Evolutionary conservation across 1,140 invertebrate genomes (phyloP), one percentile per base, ranked within the genome.

Genomic region (Macrobrachium rosenbergii): DNA sequence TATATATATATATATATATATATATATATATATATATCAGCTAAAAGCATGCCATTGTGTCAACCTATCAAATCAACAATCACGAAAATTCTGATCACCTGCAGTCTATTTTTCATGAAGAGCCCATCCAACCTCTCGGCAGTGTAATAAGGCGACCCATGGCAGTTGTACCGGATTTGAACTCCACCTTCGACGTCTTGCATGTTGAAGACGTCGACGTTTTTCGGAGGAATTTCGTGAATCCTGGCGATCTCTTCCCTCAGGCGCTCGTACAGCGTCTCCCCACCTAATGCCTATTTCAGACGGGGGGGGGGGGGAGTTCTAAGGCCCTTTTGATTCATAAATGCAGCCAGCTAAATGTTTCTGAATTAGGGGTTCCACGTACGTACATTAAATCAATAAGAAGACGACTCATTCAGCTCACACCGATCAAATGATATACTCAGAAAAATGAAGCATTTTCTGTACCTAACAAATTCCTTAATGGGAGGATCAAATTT

Each of bases 121-220:
- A 98, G 95, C n/a, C 98, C 98, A 92, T 99, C n/a, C 58, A 99
- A 93, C 92, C 96, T 94, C 0, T 98, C 96, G 0, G 98, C 95
- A 91, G 98, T 98, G 91, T 98, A 98, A 91, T 98, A 99, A 2
- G 98, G 97, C 0, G 98, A 98, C 0, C 97, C 97, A 92, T 99
- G 97, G 10, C 97, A 98, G 3, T 98, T 95, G 92, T 98, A 99
- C 90, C 98, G 93, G 5, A n/a, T 94, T 91, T 99, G 98, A 0
- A 97, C 98, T 23, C 98, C 93, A 0, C 82, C 82, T 0, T 45
- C 77, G 8, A 80, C 82, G 37, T 89, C 89, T 90, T 98, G 96
- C 3, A 99, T 97, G 92, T 97, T 98, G 91, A 99, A 99, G 59
- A 99, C 95, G 90, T 99, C 98, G 10, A 99, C 96, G 91, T 98